A percentile compares a stretch with the other conserved stretches of the same genome.
These are phyloP conservation scores for Uloborus plumipes DNA, from an alignment of 2,888 invertebrate species.

Conservation along the genomic window DNA sequence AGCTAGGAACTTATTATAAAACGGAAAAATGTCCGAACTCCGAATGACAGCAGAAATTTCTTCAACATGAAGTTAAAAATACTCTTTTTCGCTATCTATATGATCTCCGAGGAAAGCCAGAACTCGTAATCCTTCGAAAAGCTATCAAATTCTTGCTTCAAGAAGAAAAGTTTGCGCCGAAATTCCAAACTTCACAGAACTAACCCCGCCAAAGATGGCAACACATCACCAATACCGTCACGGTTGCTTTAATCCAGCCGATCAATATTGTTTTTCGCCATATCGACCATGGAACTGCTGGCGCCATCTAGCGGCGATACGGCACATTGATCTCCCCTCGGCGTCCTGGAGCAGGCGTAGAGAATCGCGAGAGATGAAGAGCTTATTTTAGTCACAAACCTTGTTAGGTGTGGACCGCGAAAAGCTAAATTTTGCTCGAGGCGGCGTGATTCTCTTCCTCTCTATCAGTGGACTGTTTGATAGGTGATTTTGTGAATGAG, in stretches of 20 bases:
- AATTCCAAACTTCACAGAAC: too few species aligned
- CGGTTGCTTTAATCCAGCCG: conserved; percentile 40
- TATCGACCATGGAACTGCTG: conserved; percentile 40
- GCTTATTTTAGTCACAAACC: conserved; percentile 29
- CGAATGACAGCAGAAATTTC: too few species aligned
- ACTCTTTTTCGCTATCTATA: too few species aligned
- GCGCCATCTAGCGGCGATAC: conserved; percentile 34
- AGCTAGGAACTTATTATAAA: too few species aligned
- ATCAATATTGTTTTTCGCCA: conserved; percentile 47
- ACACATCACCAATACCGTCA: conserved; percentile 27
- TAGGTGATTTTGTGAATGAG: too few species aligned
- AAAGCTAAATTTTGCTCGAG: conserved; percentile 1
- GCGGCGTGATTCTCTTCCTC: conserved; percentile 28
- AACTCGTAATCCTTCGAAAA: too few species aligned
- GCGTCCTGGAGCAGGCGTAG: conserved; percentile 9
- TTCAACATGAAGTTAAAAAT: too few species aligned
- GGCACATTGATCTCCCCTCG: conserved; percentile 3
- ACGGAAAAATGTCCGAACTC: too few species aligned
- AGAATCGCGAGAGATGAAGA: conserved; percentile 24
- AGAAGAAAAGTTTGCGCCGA: too few species aligned
- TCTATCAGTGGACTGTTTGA: too few species aligned
- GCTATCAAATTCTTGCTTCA: too few species aligned
- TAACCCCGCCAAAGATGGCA: conserved; percentile 16
- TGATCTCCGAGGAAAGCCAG: too few species aligned
- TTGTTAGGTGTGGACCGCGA: conserved; percentile 3